Evolutionary conservation across 1,140 invertebrate species (phyloP), one percentile per base, ranked within the genome.

Genomic region (Teleogryllus occipitalis): DNA sequence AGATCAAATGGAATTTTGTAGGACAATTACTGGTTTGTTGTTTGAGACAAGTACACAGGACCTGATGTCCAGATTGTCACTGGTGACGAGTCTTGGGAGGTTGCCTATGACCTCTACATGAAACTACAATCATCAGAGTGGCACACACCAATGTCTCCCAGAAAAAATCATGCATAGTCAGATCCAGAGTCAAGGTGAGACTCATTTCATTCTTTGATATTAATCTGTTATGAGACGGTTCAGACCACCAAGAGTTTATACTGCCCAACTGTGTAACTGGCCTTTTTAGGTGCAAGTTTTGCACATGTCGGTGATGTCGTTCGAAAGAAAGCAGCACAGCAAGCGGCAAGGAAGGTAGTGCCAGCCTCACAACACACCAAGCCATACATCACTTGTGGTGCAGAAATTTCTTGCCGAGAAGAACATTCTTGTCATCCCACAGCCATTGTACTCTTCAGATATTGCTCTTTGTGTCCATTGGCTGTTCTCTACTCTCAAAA

Each of bases 121-220:
- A 47, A 84, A 83, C 74, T 80, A 78, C 83, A 84, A 75, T 81
- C n/a, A n/a, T n/a, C n/a, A n/a, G n/a, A n/a, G n/a, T n/a, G n/a
- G n/a, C n/a, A n/a, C n/a, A n/a, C n/a, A 15, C n/a, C 21, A 21
- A 54, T 3, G 15, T 82, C 78, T 18, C 82, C 81, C 7, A 76
- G 78, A 72, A 85, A 80, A 83, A 85, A 81, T 77, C 80, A 76
- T 75, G 80, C 47, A 80, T 79, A 78, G 80, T 78, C 80, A 80
- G 80, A 47, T 84, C 82, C 54, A 83, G 82, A 47, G 80, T 83
- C 54, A 85, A 85, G 79, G 82, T 82, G 18, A 85, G 84, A 82
- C 79, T 84, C 73, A 83, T 84, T 82, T 72, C 73, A 80, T 85
- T 84, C 80, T 85, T 85, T 80, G 81, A 84, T 77, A 74, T 39